Base-by-base conservation (phyloP, 2,113 vertebrate genomes). In the Forbesichthys papilliferus region DNA sequence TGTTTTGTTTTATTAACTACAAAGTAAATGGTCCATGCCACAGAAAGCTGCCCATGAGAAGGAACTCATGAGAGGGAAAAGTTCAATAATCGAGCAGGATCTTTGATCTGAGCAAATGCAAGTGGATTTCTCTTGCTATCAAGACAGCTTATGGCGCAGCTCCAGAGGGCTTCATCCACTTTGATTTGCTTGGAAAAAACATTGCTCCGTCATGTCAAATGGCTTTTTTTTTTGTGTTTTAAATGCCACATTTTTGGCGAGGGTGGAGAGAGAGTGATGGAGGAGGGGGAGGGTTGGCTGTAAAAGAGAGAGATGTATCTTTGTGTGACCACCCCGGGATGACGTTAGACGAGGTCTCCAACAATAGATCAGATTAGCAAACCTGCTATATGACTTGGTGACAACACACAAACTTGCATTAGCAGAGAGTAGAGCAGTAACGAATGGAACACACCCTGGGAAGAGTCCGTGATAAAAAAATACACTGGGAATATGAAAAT, bases 101-200 rank as follows among this genome's bases (percentile, higher is more conserved):
- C 82, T 90, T 88, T 85, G 84, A 88, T 88, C 82, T 77, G 59
- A 77, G 82, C 81, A 85, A 88, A 88, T 88, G 68, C 86, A 80
- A 86, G 75, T 16, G 36, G 83, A 88, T 83, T 1, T 83, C 81
- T 84, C 74, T 84, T 83, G 9, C 75, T 84, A 84, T 87, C 83
- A 84, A 77, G 81, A 81, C 79, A 71, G 74, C 79, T 12, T 75
- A 65, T 34, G 68, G 75, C n/a, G 61, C 67, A 73, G 69, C 78
- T 53, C 73, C 78, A 27, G n/a, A 18, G 77, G 0, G 5, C 68
- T 83, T 83, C 66, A 83, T 84, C 78, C 76, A 74, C 66, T 70
- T 81, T 52, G 71, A 64, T 80, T 70, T 82, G 60, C 70, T 74
- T 89, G 80, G 83, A 73, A 57, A 75, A 76, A 49, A 71, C 66